phyloP scores from a whole-genome alignment of 2,888 invertebrate species.

The Nomada fabriciana region DNA sequence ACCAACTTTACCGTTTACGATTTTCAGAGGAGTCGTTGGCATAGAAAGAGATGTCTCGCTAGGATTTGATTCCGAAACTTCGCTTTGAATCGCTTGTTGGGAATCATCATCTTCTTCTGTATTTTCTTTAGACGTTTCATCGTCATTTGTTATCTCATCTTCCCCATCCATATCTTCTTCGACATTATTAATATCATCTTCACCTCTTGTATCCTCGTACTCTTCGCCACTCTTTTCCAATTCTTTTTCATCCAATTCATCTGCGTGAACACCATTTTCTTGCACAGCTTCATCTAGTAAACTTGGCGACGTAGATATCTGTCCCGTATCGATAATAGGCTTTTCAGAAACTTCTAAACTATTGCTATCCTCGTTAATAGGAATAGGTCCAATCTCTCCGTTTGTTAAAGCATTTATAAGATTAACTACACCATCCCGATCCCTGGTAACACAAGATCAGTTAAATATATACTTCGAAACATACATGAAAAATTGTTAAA shows the following conservation, averaged over 20 bases:
- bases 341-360: slow-evolving; percentile 86
- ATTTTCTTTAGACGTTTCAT: slow-evolving; percentile 75
- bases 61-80: slow-evolving; percentile 51
- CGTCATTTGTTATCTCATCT: slow-evolving; percentile 70
- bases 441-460: slow-evolving; percentile 85
- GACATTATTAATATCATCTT: slow-evolving; percentile 61
- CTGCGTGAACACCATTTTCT: slow-evolving; percentile 70
- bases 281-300: slow-evolving; percentile 69
- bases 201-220: slow-evolving; percentile 71
- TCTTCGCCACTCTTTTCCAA: slow-evolving; percentile 77
- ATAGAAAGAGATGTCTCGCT: slow-evolving; percentile 10
- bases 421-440: slow-evolving; percentile 91
- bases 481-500: slow-evolving; percentile 85
- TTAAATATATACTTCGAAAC: slow-evolving; percentile 24
- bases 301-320: slow-evolving; percentile 77
- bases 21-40: slow-evolving; percentile 35
- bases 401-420: slow-evolving; percentile 91
- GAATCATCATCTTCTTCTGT: slow-evolving; percentile 74
- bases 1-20: slow-evolving; percentile 50
- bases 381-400: slow-evolving; percentile 88
- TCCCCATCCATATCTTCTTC: slow-evolving; percentile 74
- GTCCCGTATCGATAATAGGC: slow-evolving; percentile 86
- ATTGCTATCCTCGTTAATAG: slow-evolving; percentile 88
- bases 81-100: slow-evolving; percentile 64
- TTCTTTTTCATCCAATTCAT: slow-evolving; percentile 75